Evolutionary conservation across 30 jellyfish, hydroid and myxozoan genomes (phyloP), one percentile per base, ranked within the genome.

Genomic region (Cassiopea xamachana): DNA sequence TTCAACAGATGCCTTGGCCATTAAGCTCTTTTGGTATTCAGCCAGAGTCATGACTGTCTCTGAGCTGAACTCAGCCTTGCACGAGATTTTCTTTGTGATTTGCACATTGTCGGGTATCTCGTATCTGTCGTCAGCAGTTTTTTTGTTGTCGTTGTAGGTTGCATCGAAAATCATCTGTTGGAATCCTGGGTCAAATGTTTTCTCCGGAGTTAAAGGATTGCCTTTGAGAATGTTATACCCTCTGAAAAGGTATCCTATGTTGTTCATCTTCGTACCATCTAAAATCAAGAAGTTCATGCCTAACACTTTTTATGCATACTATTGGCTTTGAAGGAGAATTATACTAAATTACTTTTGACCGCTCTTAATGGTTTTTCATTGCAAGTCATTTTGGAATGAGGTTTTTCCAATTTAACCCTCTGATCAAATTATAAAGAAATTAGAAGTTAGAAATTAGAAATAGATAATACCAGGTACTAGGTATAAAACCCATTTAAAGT

Each of bases 181-280:
- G 62, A 84, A 84, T 18, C 92, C 92, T 3, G 92, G 92, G 51
- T 84, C 92, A 43, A 84, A 84, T 27, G 80, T 8, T 44, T 72
- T 60, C 2, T 14, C 55, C 15, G 92, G 92, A 73, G 73, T 86
- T 1, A 27, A 5, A 1, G 92, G 92, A 60, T 84, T 83, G 2
- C 91, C 91, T 69, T 83, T 71, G n/a, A 83, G 59, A 27, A 83
- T 69, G 59, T 71, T 67, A 60, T 84, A 84, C 10, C 92, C 92
- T 55, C 60, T 50, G 79, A 84, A 84, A 1, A 84, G 80, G 46
- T 71, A 84, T 39, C 92, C 92, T 43, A 84, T 84, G 61, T 84
- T 71, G 49, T 70, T 1, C 80, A 74, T 51, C 17, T 69, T 59
- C 13, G 46, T 1, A 10, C 44, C 86, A 71, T 84, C 92, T 84